Evolutionary conservation across 30 jellyfish, hydroid and myxozoan genomes (phyloP).

Genomic region (Haliclystus octoradiatus): DNA sequence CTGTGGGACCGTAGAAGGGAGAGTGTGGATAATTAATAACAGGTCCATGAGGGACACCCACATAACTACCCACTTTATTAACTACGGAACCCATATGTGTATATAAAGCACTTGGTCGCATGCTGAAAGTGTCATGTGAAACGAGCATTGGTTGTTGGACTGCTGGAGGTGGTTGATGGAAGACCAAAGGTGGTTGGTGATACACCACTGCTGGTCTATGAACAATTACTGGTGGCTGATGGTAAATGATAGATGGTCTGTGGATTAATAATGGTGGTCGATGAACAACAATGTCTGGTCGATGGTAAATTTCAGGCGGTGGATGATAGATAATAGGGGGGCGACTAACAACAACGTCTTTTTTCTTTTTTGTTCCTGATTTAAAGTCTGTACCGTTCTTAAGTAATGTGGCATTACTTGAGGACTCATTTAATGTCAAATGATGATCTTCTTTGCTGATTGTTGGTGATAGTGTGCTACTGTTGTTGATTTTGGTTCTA

Average conservation of each 20-base stretch:
- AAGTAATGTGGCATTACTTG: too few species aligned
- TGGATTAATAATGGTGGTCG: conserved; percentile 84
- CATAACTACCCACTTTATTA: conserved; percentile 78
- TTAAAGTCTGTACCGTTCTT: conserved; percentile 45
- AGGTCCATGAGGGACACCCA: conserved; percentile 94
- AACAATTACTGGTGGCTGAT: conserved; percentile 92
- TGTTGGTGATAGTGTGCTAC: too few species aligned
- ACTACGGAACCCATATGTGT: conserved; percentile 91
- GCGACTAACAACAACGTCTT: conserved; percentile 88
- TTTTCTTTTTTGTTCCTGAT: conserved; percentile 78
- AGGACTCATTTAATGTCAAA: too few species aligned
- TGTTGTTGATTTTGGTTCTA: too few species aligned
- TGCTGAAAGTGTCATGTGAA: conserved; percentile 77
- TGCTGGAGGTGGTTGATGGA: conserved; percentile 76
- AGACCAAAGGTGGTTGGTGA: conserved; percentile 90
- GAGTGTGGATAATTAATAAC: conserved; percentile 72
- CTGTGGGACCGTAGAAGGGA: conserved; percentile 75
- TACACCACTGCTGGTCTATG: conserved; percentile 93
- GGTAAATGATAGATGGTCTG: conserved; percentile 85
- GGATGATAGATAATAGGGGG: conserved; percentile 97
- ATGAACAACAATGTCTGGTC: conserved; percentile 92
- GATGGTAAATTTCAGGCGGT: conserved; percentile 88
- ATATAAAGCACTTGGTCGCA: conserved; percentile 62
- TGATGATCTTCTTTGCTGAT: too few species aligned
- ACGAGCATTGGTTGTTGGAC: conserved; percentile 78